Conservation (phyloP, 2,797 vertebrate genomes). For the Rhabdophis nuchalis region DNA sequence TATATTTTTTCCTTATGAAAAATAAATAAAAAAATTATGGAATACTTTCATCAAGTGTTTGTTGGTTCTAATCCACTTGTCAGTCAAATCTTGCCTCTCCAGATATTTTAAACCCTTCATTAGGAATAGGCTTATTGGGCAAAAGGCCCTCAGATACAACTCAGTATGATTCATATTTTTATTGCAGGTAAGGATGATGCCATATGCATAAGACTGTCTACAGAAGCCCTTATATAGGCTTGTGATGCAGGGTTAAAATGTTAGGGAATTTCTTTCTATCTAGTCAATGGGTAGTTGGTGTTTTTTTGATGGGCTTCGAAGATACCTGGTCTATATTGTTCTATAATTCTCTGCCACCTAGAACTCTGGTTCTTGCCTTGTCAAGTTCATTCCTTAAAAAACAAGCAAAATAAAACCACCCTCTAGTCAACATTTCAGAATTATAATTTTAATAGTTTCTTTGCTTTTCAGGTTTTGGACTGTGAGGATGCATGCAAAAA, state of each 20-base stretch:
- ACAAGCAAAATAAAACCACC: background rate
- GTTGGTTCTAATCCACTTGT: background rate
- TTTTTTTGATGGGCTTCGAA: background rate
- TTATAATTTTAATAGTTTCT: background rate
- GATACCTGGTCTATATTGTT: background rate
- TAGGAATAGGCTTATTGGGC: background rate
- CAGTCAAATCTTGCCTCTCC: background rate
- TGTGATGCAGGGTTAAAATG: background rate
- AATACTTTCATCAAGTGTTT: background rate
- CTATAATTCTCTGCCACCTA: background rate
- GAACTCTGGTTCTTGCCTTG: background rate
- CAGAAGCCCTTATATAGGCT: background rate
- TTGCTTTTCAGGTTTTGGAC: slow-evolving; percentile 53
- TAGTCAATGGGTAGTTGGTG: background rate
- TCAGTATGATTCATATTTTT: background rate
- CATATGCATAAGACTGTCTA: background rate
- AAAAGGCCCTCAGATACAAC: background rate
- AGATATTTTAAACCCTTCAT: background rate
- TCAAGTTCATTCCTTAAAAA: background rate
- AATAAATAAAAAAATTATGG: background rate
- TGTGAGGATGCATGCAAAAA: slow-evolving; percentile 25
- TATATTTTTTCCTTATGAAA: background rate
- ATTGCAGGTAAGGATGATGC: background rate
- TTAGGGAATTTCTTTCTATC: background rate
- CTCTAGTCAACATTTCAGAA: background rate